Evolutionary conservation across 2,113 vertebrate species (phyloP).

Genomic region (Murina feae): DNA sequence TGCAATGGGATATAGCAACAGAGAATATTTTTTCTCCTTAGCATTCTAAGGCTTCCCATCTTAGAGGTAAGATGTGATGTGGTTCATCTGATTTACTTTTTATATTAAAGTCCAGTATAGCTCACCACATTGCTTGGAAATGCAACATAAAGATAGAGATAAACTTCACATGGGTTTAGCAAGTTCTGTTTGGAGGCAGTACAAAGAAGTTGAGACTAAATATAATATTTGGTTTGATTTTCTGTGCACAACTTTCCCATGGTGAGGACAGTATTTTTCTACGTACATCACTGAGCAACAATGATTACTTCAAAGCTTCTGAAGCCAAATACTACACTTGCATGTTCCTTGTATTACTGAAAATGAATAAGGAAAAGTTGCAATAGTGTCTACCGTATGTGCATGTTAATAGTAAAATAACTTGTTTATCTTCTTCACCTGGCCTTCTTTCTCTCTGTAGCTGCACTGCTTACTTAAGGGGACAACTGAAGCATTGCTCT

Average conservation of each 20-base stretch:
- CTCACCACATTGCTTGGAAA: conserved; percentile 12
- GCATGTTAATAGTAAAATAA: conserved; percentile 30
- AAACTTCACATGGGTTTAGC: conserved; percentile 18
- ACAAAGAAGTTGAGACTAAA: conserved; percentile 13
- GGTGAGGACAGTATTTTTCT: conserved; percentile 9
- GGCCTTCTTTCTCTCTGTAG: background rate
- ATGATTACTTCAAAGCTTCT: conserved; percentile 30
- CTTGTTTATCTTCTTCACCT: conserved; percentile 16
- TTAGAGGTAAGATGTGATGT: conserved; percentile 54
- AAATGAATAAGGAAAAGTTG: conserved; percentile 24
- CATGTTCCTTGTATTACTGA: conserved; percentile 20
- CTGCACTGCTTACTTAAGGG: background rate
- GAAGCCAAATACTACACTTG: conserved; percentile 1
- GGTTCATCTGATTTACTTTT: conserved; percentile 56
- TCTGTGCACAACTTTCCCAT: conserved; percentile 45
- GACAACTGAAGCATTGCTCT: background rate
- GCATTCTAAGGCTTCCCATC: conserved; percentile 47
- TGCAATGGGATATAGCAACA: conserved; percentile 29
- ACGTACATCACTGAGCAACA: background rate
- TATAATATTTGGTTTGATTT: conserved; percentile 52
- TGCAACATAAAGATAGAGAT: conserved; percentile 29
- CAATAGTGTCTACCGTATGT: background rate
- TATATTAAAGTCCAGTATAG: conserved; percentile 57
- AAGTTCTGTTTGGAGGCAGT: conserved; percentile 44
- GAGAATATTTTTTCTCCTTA: conserved; percentile 42